phyloP scores from a whole-genome alignment of 2,888 invertebrate species.

The Tiphia femorata region DNA sequence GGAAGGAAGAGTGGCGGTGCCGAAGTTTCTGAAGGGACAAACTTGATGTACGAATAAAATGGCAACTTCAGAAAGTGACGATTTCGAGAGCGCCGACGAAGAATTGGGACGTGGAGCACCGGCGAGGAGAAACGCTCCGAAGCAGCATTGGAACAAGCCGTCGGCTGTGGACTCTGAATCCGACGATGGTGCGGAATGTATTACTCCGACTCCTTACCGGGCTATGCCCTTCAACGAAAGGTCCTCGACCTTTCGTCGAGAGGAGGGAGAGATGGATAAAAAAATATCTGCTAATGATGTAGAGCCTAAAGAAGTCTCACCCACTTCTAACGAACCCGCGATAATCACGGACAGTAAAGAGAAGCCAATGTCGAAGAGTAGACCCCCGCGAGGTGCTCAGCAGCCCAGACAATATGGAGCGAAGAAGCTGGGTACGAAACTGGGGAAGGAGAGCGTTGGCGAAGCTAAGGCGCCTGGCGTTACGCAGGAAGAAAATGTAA shows the following conservation, averaged over 20 bases:
- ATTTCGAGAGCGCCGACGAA: constrained; percentile 84
- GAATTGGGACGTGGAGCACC: constrained; percentile 67
- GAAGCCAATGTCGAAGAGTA: background rate
- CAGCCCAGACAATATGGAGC: constrained; percentile 15
- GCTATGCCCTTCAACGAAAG: constrained; percentile 5
- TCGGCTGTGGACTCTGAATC: constrained; percentile 61
- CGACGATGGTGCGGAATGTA: constrained; percentile 60
- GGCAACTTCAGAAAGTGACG: constrained; percentile 82
- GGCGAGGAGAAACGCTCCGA: constrained; percentile 11
- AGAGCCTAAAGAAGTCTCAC: background rate
- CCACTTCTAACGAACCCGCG: background rate
- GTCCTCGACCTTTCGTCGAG: constrained; percentile 4
- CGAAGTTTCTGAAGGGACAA: too few species aligned
- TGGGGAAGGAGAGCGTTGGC: constrained; percentile 5
- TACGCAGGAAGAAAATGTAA: background rate
- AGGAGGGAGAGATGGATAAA: background rate
- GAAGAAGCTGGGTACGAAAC: constrained; percentile 49
- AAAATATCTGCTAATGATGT: background rate
- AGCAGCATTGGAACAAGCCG: constrained; percentile 27
- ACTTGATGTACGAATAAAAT: constrained; percentile 62
- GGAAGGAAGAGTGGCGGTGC: too few species aligned
- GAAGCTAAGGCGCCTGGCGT: background rate
- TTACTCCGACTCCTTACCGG: constrained; percentile 32
- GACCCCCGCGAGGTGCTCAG: background rate
- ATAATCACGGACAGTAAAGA: background rate